A percentile compares a stretch with the other conserved stretches of the same genome.
Evolutionary conservation across 2,113 vertebrate genomes (phyloP).

Genomic region (Himantopus leucocephalus): DNA sequence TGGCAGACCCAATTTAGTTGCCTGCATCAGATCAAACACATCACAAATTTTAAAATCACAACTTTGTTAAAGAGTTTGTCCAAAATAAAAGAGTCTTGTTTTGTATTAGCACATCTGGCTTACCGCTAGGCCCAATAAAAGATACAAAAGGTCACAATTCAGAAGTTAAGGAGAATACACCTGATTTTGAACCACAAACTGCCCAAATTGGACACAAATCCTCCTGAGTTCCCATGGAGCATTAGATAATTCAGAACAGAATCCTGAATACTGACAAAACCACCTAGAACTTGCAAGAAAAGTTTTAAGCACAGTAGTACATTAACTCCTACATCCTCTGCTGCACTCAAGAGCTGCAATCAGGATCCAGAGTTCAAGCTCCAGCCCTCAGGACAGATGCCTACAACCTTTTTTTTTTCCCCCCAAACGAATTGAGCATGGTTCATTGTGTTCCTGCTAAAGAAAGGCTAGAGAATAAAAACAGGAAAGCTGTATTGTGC

Average conservation of each 20-base stretch:
- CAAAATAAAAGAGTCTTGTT: background rate
- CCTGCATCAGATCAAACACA: background rate
- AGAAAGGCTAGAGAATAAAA: constrained; percentile 43
- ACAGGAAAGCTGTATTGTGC: constrained; percentile 57
- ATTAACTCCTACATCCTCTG: background rate
- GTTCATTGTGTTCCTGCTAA: constrained; percentile 15
- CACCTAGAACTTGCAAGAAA: background rate
- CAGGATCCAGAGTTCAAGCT: background rate
- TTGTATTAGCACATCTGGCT: background rate
- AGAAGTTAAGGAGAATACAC: background rate
- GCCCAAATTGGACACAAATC: background rate
- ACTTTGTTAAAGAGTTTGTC: background rate
- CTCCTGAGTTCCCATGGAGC: background rate
- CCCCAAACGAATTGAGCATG: background rate
- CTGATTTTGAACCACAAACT: background rate
- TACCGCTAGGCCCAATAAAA: background rate
- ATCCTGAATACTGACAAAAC: background rate
- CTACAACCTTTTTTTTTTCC: background rate
- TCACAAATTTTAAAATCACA: background rate
- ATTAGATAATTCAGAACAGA: background rate
- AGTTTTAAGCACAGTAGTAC: background rate
- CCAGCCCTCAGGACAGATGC: background rate
- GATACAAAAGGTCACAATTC: background rate
- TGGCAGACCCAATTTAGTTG: background rate
- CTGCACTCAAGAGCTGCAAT: background rate